A percentile compares a stretch with the other conserved stretches of the same genome.
Evolutionary conservation across 2,113 vertebrate genomes (phyloP).

Genomic region (Dasyornis broadbenti): DNA sequence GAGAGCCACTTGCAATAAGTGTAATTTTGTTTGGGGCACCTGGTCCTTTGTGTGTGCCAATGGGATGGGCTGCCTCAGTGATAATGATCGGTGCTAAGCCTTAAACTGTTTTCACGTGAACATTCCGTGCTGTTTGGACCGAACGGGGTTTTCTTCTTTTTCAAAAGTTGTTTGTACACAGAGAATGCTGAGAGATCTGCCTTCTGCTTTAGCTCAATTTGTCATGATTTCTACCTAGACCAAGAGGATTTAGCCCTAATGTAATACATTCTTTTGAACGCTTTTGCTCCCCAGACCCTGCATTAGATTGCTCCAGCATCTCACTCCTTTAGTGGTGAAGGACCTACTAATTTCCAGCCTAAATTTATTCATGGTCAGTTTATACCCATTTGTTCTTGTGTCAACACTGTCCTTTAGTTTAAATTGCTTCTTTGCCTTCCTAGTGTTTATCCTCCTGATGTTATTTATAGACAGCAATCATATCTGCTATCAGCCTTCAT

Average conservation of each 20-base stretch:
- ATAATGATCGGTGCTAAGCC: background rate
- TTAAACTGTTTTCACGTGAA: background rate
- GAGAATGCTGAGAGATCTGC: background rate
- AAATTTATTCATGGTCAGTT: slow-evolving; percentile 42
- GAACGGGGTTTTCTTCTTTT: background rate
- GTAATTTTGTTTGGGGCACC: background rate
- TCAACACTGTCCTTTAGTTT: slow-evolving; percentile 42
- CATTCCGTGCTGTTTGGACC: background rate
- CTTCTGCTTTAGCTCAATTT: background rate
- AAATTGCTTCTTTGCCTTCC: slow-evolving; percentile 48
- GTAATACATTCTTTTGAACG: background rate
- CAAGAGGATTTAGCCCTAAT: background rate
- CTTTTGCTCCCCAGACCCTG: background rate
- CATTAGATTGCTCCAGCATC: background rate
- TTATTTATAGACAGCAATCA: slow-evolving; percentile 55
- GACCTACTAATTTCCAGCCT: slow-evolving; percentile 27
- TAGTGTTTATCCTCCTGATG: slow-evolving; percentile 46
- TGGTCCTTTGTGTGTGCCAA: background rate
- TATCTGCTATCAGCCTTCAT: slow-evolving; percentile 31
- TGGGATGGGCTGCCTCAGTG: background rate
- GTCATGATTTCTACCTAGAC: background rate
- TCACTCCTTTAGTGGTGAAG: background rate
- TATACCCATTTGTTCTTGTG: slow-evolving; percentile 24
- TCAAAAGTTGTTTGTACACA: background rate
- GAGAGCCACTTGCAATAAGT: background rate